Evolutionary conservation across 1,140 invertebrate species (phyloP).

Genomic region (Druon quercuslanigerum): DNA sequence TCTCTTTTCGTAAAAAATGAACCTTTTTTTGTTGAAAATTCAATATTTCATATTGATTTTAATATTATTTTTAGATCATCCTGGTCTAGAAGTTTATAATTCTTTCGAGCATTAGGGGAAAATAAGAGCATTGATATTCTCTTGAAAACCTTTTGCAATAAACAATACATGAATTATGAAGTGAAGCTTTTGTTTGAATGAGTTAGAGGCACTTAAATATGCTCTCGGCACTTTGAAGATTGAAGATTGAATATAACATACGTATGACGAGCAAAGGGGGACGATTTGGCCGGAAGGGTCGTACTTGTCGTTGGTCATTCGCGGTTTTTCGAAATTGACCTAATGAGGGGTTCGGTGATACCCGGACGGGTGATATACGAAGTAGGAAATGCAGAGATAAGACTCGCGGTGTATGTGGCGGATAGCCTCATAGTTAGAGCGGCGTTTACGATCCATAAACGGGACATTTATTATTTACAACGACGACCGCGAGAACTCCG

Average conservation of each 20-base stretch:
- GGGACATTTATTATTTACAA: conserved; percentile 65
- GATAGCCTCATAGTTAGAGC: conserved; percentile 55
- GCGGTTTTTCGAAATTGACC: conserved; percentile 37
- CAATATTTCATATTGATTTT: too few relatives aligned
- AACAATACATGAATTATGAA: too few relatives aligned
- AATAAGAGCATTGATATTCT: too few relatives aligned
- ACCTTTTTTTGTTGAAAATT: too few relatives aligned
- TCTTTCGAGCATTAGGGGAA: too few relatives aligned
- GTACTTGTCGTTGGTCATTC: background rate
- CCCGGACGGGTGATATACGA: conserved; percentile 59
- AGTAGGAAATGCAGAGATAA: conserved; percentile 56
- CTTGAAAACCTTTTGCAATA: too few relatives aligned
- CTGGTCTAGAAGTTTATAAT: too few relatives aligned
- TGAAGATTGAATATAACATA: background rate
- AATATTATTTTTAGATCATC: too few relatives aligned
- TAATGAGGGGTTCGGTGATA: conserved; percentile 42
- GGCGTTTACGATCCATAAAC: conserved; percentile 69
- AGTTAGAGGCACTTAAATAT: conserved; percentile 5
- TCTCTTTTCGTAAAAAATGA: too few relatives aligned
- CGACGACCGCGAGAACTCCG: conserved; percentile 53
- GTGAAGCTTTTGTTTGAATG: background rate
- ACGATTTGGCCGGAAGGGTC: conserved; percentile 27
- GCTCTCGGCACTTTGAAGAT: background rate
- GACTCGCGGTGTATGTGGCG: conserved; percentile 18
- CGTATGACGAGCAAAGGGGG: conserved; percentile 16